Conservation (phyloP, 2,113 vertebrate genomes). For the Mugil cephalus region DNA sequence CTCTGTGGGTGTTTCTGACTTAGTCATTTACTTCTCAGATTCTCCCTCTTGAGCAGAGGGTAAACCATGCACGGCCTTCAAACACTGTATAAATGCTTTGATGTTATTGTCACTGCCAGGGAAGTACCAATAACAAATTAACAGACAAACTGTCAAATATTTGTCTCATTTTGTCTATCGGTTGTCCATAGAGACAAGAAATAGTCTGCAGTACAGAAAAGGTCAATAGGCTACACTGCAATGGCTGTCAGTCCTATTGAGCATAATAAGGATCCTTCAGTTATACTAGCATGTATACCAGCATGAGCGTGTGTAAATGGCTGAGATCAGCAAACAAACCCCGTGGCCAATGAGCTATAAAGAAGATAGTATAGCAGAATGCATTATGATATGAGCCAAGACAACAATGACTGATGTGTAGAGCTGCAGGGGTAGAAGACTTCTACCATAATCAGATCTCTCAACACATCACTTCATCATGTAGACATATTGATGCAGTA, state of each 20-base stretch:
- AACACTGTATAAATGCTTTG: too few species aligned
- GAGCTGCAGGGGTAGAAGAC: conserved; percentile 42
- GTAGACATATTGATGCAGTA: conserved; percentile 21
- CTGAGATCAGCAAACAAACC: conserved; percentile 32
- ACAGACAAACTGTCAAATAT: background rate
- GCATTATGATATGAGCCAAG: conserved; percentile 46
- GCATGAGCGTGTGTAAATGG: conserved; percentile 32
- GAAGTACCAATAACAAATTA: background rate
- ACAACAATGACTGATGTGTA: conserved; percentile 51
- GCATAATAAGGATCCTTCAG: fast-evolving
- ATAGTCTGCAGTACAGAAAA: background rate
- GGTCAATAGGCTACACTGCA: background rate
- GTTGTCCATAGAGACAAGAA: background rate
- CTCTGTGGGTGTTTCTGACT: too few species aligned
- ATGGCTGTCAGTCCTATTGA: background rate
- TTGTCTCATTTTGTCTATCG: background rate
- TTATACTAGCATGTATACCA: background rate
- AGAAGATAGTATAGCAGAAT: conserved; percentile 40
- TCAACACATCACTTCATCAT: conserved; percentile 36
- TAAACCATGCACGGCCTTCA: too few species aligned
- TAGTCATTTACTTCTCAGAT: too few species aligned
- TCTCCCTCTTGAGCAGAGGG: too few species aligned
- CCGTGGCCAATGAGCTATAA: conserved; percentile 34
- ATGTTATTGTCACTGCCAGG: too few species aligned
- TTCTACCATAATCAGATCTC: conserved; percentile 38